Percentiles rank a stretch among this genome's conserved stretches.
Conservation (phyloP, 2,113 vertebrate species). For the Bothrops jararaca region DNA sequence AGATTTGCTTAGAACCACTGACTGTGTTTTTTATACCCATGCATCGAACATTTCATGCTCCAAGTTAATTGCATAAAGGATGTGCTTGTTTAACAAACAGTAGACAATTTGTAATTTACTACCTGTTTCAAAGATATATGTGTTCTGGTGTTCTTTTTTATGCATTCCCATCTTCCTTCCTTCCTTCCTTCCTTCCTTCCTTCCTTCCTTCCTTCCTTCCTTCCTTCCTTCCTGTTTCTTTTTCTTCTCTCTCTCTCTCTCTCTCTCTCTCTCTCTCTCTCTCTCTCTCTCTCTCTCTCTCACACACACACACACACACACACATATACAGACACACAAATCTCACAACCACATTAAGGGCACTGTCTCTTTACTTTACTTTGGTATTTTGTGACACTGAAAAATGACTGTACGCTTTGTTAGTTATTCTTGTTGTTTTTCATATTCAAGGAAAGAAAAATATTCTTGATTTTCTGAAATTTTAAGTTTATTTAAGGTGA, state of each 20-base stretch:
- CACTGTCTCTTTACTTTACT: not conserved
- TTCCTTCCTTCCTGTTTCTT: too few relatives aligned
- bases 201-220: too few relatives aligned
- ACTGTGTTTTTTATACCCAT: slow-evolving; percentile 41
- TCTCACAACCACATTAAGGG: not conserved
- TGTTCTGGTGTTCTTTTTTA: not conserved
- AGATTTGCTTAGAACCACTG: slow-evolving; percentile 38
- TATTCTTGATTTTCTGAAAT: not conserved
- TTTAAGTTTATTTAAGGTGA: not conserved
- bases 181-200: too few relatives aligned
- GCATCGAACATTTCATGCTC: slow-evolving; percentile 43
- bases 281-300: not conserved
- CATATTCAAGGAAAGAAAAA: not conserved
- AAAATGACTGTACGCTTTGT: not conserved
- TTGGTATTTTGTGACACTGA: not conserved
- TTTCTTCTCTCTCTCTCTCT: too few relatives aligned
- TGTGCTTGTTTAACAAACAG: slow-evolving; percentile 42
- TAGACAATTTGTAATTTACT: slow-evolving; percentile 39
- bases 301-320: too few relatives aligned
- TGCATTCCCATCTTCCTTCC: not conserved
- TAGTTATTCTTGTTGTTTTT: not conserved
- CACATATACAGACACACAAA: not conserved
- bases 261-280: not conserved
- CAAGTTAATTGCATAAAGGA: slow-evolving; percentile 61
- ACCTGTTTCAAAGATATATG: slow-evolving; percentile 26